phyloP scores from a whole-genome alignment of 2,888 invertebrate species.

The Sialis lutaria region DNA sequence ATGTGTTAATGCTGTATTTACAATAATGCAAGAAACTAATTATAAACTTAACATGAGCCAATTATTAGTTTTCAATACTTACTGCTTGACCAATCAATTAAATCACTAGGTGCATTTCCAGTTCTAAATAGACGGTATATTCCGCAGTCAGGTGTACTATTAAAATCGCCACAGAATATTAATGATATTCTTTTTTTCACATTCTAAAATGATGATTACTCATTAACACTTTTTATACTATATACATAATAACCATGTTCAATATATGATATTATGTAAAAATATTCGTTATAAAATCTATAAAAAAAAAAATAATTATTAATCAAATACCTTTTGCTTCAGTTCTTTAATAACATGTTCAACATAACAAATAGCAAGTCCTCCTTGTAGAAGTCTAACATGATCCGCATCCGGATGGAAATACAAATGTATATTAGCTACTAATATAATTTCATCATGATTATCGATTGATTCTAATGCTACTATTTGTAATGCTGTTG shows the following conservation, averaged over 20 bases:
- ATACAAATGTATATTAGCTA: constrained; percentile 83
- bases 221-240: too few species aligned
- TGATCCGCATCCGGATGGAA: constrained; percentile 86
- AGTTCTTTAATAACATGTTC: constrained; percentile 32
- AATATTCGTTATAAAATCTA: too few species aligned
- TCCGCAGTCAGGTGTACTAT: constrained; percentile 72
- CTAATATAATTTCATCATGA: constrained; percentile 36
- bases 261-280: too few species aligned
- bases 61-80: constrained; percentile 21
- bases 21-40: constrained; percentile 4
- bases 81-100: constrained; percentile 67
- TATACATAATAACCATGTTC: too few species aligned
- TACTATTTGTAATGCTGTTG: constrained; percentile 43
- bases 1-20: constrained; percentile 6
- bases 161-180: constrained; percentile 85
- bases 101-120: constrained; percentile 41
- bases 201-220: constrained; percentile 18
- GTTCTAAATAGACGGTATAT: constrained; percentile 65
- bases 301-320: background rate
- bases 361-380: constrained; percentile 52
- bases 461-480: constrained; percentile 37
- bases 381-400: constrained; percentile 71
- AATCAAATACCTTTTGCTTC: constrained; percentile 19
- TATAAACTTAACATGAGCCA: constrained; percentile 5
- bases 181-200: constrained; percentile 37